These are phyloP conservation scores for Meriones unguiculatus DNA, from an alignment of 2,113 vertebrate genomes.

Conservation along the genomic window DNA sequence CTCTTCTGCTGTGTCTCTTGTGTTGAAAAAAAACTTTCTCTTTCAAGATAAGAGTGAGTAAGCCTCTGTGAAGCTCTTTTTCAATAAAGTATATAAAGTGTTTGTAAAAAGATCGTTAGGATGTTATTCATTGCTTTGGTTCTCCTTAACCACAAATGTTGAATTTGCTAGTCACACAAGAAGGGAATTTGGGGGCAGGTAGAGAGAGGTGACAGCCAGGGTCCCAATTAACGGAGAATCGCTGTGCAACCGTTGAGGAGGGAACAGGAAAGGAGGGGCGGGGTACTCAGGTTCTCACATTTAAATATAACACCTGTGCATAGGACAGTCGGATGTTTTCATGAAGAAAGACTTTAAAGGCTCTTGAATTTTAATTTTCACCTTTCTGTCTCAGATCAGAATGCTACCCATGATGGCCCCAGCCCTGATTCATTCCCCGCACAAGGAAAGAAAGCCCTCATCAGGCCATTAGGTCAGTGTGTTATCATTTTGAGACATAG, in stretches of 20 bases:
- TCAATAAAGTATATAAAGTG: conserved; percentile 7
- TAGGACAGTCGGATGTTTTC: not conserved
- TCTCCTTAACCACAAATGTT: not conserved
- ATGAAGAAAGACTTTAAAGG: not conserved
- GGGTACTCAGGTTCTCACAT: not conserved
- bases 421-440: not conserved
- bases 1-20: conserved; percentile 69
- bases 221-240: not conserved
- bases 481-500: not conserved
- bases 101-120: conserved; percentile 1
- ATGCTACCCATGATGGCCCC: not conserved
- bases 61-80: conserved; percentile 5
- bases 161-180: not conserved
- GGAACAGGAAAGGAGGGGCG: not conserved
- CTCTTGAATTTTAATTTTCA: not conserved
- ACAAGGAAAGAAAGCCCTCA: not conserved
- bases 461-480: fast-evolving
- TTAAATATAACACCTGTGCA: not conserved
- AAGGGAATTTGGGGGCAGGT: not conserved
- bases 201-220: fast-evolving
- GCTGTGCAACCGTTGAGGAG: not conserved
- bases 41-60: conserved; percentile 70
- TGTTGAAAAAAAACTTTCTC: conserved; percentile 69
- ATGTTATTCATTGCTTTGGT: not conserved
- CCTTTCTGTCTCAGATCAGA: not conserved